A percentile compares a stretch with the other conserved stretches of the same genome.
Evolutionary conservation across 2,888 invertebrate genomes (phyloP).

Genomic region (Chrysodeixis includens): DNA sequence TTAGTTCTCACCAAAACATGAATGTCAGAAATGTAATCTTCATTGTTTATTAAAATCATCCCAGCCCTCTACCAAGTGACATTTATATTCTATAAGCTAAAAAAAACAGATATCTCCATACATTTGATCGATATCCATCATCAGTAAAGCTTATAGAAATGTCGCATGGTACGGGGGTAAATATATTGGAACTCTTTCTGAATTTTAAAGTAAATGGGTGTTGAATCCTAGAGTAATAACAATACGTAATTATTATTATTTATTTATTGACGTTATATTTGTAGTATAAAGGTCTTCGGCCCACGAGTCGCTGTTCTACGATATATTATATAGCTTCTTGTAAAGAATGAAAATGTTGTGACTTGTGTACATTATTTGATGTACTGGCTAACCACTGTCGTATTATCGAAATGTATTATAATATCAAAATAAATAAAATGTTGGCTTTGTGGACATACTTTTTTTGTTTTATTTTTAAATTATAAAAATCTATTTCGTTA

Average conservation of each 20-base stretch:
- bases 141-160: too few species aligned
- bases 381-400: slow-evolving; percentile 61
- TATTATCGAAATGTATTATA: slow-evolving; percentile 68
- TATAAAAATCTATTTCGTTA: too few species aligned
- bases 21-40: neutral
- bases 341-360: slow-evolving; percentile 66
- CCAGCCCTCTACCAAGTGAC: too few species aligned
- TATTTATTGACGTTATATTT: slow-evolving; percentile 84
- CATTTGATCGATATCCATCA: too few species aligned
- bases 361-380: slow-evolving; percentile 61
- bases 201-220: slow-evolving; percentile 15
- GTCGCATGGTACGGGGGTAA: neutral
- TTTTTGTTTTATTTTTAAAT: slow-evolving; percentile 48
- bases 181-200: neutral
- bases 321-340: slow-evolving; percentile 67
- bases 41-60: too few species aligned
- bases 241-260: slow-evolving; percentile 76
- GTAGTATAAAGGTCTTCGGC: slow-evolving; percentile 71
- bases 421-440: slow-evolving; percentile 75
- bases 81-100: too few species aligned
- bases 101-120: too few species aligned
- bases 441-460: slow-evolving; percentile 72
- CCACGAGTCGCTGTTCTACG: slow-evolving; percentile 52
- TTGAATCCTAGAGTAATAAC: slow-evolving; percentile 28
- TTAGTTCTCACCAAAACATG: neutral